Percentiles rank a stretch among this genome's conserved stretches.
Evolutionary conservation across 2,888 invertebrate genomes (phyloP).

Genomic region (Spilosoma lubricipeda): DNA sequence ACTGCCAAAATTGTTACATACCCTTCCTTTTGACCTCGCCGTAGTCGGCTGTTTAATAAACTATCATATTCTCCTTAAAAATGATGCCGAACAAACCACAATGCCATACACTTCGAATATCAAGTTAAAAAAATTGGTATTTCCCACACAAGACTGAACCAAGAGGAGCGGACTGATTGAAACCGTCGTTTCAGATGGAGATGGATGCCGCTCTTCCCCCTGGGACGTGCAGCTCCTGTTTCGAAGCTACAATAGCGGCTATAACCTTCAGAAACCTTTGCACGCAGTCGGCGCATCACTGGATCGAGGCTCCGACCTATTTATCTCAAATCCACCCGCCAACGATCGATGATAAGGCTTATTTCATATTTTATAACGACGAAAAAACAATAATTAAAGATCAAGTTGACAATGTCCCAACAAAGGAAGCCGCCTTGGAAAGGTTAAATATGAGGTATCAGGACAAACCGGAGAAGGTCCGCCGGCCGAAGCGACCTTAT

Average conservation of each 20-base stretch:
- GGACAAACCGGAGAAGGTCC: conserved; percentile 22
- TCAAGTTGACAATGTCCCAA: conserved; percentile 40
- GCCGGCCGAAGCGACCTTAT: conserved; percentile 19
- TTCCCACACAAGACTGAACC: conserved; percentile 26
- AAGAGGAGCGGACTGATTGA: conserved; percentile 72
- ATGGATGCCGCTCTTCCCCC: conserved; percentile 66
- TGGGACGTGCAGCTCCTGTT: conserved; percentile 69
- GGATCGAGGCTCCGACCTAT: conserved; percentile 58
- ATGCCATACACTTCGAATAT: neutral
- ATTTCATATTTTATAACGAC: conserved; percentile 60
- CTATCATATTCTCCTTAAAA: neutral
- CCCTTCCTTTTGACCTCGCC: too few species aligned
- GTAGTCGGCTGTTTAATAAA: neutral
- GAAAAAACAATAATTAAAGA: conserved; percentile 56
- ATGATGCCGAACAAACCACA: neutral
- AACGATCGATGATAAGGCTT: conserved; percentile 56
- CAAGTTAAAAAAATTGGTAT: neutral
- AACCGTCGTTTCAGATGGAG: conserved; percentile 79
- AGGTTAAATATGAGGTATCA: conserved; percentile 51
- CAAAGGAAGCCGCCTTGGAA: conserved; percentile 47
- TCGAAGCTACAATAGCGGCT: conserved; percentile 61
- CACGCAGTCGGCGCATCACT: conserved; percentile 61
- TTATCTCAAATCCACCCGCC: conserved; percentile 53
- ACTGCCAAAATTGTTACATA: too few species aligned
- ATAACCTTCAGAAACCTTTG: conserved; percentile 65